Percentiles rank a stretch among this genome's conserved stretches.
phyloP scores from a whole-genome alignment of 2,888 invertebrate genomes.

The Vannuccia rotundouncinata region DNA sequence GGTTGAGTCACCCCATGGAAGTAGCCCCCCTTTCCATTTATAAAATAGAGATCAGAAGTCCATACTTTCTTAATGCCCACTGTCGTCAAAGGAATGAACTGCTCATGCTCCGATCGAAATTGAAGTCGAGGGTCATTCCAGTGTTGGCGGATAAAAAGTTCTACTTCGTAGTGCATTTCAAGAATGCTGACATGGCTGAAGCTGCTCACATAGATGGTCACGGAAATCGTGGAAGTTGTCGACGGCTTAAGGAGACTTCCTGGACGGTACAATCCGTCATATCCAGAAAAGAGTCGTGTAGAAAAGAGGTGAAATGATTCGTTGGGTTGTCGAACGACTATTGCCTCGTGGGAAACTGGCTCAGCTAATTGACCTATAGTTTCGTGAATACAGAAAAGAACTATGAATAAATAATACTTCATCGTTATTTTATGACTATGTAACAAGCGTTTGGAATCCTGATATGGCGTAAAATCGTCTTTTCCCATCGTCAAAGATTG shows the following conservation, averaged over 20 bases:
- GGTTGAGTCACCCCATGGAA: conserved; percentile 36
- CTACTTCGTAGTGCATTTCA: conserved; percentile 39
- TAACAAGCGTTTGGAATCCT: too few species aligned
- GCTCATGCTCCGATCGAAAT: background rate
- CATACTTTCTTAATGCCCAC: conserved; percentile 35
- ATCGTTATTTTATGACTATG: too few species aligned
- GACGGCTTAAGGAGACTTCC: background rate
- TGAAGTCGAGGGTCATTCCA: conserved; percentile 36
- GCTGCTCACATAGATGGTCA: conserved; percentile 38
- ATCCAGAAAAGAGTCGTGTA: background rate
- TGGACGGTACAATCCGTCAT: background rate
- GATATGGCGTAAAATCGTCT: too few species aligned
- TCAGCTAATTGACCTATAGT: too few species aligned
- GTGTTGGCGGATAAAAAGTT: conserved; percentile 38
- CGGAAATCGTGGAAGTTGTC: background rate
- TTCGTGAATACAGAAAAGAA: too few species aligned
- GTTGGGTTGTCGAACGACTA: background rate
- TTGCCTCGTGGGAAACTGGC: too few species aligned
- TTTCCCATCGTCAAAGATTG: too few species aligned
- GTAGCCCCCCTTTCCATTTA: conserved; percentile 36
- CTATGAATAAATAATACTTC: too few species aligned
- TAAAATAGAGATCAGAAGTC: conserved; percentile 39
- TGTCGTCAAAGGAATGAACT: background rate
- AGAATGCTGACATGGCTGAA: conserved; percentile 36
- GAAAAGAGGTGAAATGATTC: background rate